Evolutionary conservation across 2,797 vertebrate species (phyloP).

Genomic region (Megaceryle alcyon): DNA sequence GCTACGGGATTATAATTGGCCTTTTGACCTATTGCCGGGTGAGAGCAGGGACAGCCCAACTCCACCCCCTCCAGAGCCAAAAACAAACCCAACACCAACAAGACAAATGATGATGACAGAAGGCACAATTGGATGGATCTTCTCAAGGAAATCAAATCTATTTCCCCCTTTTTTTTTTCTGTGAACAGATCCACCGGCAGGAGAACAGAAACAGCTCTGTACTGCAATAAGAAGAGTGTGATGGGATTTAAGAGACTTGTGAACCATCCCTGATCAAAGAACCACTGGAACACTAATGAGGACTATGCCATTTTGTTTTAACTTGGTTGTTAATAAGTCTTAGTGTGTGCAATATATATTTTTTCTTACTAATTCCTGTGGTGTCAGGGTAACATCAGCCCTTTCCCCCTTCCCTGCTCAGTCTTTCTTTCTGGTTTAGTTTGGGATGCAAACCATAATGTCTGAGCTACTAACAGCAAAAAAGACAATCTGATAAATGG

Average conservation of each 20-base stretch:
- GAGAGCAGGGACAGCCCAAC: constrained; percentile 78
- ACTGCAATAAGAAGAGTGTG: constrained; percentile 77
- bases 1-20: constrained; percentile 94
- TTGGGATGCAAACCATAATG: constrained; percentile 63
- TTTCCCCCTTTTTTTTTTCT: constrained; percentile 66
- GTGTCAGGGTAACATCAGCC: constrained; percentile 76
- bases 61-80: constrained; percentile 84
- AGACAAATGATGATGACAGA: constrained; percentile 55
- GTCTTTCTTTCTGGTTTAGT: constrained; percentile 71
- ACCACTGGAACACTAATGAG: constrained; percentile 77
- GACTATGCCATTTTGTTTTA: constrained; percentile 78
- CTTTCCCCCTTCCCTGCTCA: constrained; percentile 59
- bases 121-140: constrained; percentile 77
- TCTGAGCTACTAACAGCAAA: constrained; percentile 73
- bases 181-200: constrained; percentile 72
- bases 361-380: constrained; percentile 80
- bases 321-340: constrained; percentile 80
- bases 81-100: constrained; percentile 71
- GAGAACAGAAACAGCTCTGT: constrained; percentile 74
- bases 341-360: constrained; percentile 78
- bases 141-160: constrained; percentile 75
- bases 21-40: constrained; percentile 76
- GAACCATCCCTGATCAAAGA: constrained; percentile 69
- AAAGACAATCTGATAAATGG: constrained; percentile 1
- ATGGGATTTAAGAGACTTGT: constrained; percentile 68